Percentiles rank a stretch among this genome's conserved stretches.
Conservation (phyloP, 2,113 vertebrate genomes). For the Peucedramus taeniatus region DNA sequence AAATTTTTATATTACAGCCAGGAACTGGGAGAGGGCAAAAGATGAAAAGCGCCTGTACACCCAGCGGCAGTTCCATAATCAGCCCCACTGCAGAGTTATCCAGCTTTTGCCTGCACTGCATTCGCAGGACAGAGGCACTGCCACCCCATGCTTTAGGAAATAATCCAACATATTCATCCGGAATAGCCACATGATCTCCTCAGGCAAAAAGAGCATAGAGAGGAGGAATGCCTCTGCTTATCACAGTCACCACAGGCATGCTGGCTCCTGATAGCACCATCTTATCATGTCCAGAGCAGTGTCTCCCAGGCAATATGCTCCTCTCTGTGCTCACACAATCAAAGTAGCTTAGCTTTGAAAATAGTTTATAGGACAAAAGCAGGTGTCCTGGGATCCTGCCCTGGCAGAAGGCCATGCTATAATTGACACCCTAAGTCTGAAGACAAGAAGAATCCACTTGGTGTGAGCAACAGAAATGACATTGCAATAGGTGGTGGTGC, state of each 20-base stretch:
- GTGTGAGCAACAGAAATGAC: neutral
- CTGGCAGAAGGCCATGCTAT: neutral
- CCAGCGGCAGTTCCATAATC: neutral
- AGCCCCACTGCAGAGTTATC: neutral
- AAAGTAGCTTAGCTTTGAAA: constrained; percentile 7
- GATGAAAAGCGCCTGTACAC: neutral
- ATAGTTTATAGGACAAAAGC: neutral
- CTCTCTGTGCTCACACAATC: neutral
- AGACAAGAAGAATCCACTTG: neutral
- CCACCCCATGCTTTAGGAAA: neutral
- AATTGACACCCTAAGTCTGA: neutral
- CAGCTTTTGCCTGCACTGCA: neutral
- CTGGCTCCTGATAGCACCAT: neutral
- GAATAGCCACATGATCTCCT: neutral
- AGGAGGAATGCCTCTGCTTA: neutral
- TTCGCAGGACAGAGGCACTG: accelerated
- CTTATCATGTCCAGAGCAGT: neutral
- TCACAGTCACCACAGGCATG: neutral
- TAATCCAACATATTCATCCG: neutral
- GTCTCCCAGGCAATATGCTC: neutral
- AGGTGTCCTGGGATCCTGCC: neutral
- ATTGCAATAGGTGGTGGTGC: neutral
- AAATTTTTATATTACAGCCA: neutral
- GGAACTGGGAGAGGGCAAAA: neutral
- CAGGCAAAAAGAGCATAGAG: neutral